These are phyloP conservation scores for Lepisosteus oculatus DNA, from an alignment of 2,113 vertebrate genomes.

Conservation along the genomic window DNA sequence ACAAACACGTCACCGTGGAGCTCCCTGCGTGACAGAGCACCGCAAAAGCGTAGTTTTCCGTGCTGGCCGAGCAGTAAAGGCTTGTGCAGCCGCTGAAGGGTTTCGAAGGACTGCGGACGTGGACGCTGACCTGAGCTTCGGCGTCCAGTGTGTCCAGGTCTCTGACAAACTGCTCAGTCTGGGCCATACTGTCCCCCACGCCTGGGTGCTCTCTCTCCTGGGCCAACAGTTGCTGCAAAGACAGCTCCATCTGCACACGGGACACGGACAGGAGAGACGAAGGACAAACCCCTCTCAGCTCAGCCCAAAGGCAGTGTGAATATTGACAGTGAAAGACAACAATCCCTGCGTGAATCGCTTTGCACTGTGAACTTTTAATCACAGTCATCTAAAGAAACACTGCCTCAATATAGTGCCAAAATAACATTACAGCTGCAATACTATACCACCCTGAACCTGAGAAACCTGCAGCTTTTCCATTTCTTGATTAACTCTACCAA, in stretches of 20 bases:
- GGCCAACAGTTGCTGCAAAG: conserved; percentile 70
- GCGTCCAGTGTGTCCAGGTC: conserved; percentile 73
- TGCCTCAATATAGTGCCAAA: no score
- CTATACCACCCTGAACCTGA: no score
- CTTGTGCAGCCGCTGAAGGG: no score
- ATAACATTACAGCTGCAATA: no score
- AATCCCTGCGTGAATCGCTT: not conserved
- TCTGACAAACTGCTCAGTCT: conserved; percentile 78
- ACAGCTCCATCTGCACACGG: conserved; percentile 68
- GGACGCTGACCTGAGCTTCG: conserved; percentile 72
- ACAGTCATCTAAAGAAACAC: no score
- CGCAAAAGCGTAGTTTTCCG: no score
- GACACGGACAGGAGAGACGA: conserved; percentile 30
- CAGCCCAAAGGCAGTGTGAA: not conserved
- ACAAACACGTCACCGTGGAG: not conserved
- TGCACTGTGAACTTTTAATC: not conserved
- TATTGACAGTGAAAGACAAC: not conserved
- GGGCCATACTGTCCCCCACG: conserved; percentile 64
- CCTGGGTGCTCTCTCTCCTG: conserved; percentile 72
- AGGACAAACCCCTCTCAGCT: not conserved
- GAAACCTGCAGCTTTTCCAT: no score
- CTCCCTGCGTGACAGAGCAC: no score
- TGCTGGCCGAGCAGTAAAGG: no score
- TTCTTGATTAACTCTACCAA: not conserved
- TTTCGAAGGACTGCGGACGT: no score